Evolutionary conservation across 2,113 vertebrate species (phyloP).

Genomic region (Piaya cayana): DNA sequence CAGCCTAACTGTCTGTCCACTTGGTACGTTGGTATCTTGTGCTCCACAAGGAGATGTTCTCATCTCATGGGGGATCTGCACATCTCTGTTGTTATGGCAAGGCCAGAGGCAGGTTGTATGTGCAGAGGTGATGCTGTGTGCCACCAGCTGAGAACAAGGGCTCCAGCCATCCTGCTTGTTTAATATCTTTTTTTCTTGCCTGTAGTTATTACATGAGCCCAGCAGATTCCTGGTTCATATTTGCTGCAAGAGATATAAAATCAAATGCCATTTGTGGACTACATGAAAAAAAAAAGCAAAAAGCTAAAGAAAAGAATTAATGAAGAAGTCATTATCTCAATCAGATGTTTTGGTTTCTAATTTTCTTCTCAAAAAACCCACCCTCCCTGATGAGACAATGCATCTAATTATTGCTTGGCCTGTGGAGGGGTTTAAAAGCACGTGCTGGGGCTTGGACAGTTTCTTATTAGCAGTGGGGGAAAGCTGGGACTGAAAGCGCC

Average conservation of each 20-base stretch:
- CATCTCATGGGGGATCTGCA: rapidly evolving
- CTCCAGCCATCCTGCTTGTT: rapidly evolving
- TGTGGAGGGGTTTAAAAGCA: conserved; percentile 37
- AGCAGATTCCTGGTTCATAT: not conserved
- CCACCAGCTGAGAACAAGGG: not conserved
- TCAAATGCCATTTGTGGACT: not conserved
- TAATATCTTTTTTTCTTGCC: not conserved
- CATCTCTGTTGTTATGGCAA: rapidly evolving
- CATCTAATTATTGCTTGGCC: conserved; percentile 39
- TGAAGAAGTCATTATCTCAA: conserved; percentile 47
- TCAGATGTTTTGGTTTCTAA: conserved; percentile 53
- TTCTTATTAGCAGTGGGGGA: conserved; percentile 19
- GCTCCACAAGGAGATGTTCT: not conserved
- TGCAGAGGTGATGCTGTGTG: not conserved
- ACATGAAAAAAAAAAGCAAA: not conserved
- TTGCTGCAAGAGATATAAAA: not conserved
- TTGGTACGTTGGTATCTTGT: not conserved
- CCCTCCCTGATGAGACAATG: conserved; percentile 33
- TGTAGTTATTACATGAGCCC: not conserved
- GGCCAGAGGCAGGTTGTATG: not conserved
- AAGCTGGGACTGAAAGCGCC: conserved; percentile 28
- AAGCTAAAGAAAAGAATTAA: conserved; percentile 38
- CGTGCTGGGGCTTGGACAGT: conserved; percentile 17
- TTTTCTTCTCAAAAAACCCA: conserved; percentile 15
- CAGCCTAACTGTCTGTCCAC: not conserved